phyloP scores from a whole-genome alignment of 2,113 vertebrate species.

The Cardinalis cardinalis region DNA sequence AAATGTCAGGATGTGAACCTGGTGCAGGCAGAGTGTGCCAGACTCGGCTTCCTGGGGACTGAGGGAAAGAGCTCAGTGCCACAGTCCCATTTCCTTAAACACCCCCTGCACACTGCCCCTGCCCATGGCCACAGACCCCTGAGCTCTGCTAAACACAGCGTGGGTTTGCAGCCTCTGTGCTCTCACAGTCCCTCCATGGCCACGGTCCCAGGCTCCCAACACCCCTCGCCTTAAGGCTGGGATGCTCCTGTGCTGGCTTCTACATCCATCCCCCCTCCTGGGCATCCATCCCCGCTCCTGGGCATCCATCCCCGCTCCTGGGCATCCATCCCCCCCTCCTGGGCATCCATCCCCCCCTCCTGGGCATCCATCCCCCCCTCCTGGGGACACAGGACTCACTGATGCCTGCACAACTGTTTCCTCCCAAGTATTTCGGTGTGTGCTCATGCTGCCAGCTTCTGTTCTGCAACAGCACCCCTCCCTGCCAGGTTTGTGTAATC shows the following conservation, averaged over 20 bases:
- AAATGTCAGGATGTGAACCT: background rate
- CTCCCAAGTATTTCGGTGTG: background rate
- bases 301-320: background rate
- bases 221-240: background rate
- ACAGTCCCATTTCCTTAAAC: background rate
- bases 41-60: background rate
- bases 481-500: background rate
- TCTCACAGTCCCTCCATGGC: background rate
- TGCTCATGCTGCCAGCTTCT: background rate
- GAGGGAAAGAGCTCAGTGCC: background rate
- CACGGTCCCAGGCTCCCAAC: rapidly evolving
- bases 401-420: background rate
- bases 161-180: background rate
- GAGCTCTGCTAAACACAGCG: background rate
- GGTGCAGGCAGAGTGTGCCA: background rate
- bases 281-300: no score
- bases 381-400: background rate
- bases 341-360: background rate
- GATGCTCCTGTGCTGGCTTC: background rate
- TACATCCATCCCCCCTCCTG: no score
- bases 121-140: background rate
- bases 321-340: no score
- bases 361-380: background rate
- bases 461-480: background rate
- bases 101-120: background rate